Conservation (phyloP, 2,888 invertebrate species). For the Phalangium opilio region DNA sequence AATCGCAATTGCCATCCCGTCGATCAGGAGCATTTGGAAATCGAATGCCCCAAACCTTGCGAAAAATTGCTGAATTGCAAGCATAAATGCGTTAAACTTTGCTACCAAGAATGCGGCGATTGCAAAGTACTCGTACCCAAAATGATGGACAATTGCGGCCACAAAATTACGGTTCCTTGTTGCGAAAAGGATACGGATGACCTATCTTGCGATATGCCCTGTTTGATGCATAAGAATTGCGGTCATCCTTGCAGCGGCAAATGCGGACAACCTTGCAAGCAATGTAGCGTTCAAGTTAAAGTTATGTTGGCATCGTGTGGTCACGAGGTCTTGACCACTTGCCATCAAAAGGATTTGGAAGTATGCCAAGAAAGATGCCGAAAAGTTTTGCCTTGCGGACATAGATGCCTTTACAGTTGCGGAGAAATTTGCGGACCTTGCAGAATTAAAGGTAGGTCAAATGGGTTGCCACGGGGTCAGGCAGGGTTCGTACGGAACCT, state of each 20-base stretch:
- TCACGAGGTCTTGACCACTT: no score
- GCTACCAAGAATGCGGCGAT: slow-evolving; percentile 9
- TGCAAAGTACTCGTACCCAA: slow-evolving; percentile 7
- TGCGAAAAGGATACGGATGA: slow-evolving; percentile 1
- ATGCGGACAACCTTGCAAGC: slow-evolving; percentile 28
- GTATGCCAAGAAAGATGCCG: no score
- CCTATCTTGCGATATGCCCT: slow-evolving; percentile 23
- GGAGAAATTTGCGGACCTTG: no score
- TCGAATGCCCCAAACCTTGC: slow-evolving; percentile 9
- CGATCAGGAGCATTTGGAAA: slow-evolving; percentile 7
- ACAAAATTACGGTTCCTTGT: slow-evolving; percentile 13
- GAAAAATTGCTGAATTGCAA: slow-evolving; percentile 1
- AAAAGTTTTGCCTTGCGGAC: no score
- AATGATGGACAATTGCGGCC: slow-evolving; percentile 13
- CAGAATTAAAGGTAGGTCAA: no score
- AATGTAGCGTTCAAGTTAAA: no score
- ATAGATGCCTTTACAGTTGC: no score
- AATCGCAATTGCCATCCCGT: slow-evolving; percentile 19
- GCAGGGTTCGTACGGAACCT: no score
- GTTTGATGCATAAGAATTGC: slow-evolving; percentile 26
- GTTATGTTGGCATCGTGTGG: no score
- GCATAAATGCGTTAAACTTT: slow-evolving; percentile 10
- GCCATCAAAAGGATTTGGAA: no score
- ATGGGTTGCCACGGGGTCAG: no score
- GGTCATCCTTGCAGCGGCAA: slow-evolving; percentile 28